Conservation (phyloP, 2,113 vertebrate species). For the Candoia aspera region DNA sequence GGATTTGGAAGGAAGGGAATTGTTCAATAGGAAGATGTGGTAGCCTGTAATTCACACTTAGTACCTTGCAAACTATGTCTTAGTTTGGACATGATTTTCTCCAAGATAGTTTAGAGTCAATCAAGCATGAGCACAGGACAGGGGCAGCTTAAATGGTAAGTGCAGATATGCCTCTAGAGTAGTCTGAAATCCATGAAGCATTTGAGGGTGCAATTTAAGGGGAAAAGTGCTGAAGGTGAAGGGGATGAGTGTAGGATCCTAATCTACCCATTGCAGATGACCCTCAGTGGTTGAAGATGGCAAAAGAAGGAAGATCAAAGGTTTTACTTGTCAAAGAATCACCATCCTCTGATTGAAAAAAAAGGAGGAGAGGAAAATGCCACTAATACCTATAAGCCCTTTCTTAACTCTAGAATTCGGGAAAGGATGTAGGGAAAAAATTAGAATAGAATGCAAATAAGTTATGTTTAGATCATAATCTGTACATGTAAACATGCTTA, state of each 20-base stretch:
- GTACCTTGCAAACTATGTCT: neutral
- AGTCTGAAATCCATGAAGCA: neutral
- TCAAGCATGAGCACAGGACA: neutral
- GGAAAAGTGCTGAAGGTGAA: neutral
- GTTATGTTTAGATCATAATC: neutral
- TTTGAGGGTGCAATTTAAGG: neutral
- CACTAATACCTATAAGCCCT: neutral
- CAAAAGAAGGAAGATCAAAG: neutral
- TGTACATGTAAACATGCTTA: neutral
- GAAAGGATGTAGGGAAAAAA: neutral
- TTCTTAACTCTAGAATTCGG: neutral
- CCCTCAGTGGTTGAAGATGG: neutral
- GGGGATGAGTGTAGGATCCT: neutral
- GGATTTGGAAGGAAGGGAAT: too few relatives aligned
- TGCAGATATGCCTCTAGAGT: neutral
- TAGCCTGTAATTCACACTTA: neutral
- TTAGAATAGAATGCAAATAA: neutral
- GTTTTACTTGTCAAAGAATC: neutral
- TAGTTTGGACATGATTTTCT: neutral
- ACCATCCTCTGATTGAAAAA: neutral
- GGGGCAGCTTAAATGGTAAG: neutral
- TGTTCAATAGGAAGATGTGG: neutral
- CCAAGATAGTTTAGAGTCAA: neutral
- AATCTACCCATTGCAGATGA: neutral
- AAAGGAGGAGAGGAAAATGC: neutral